phyloP scores from a whole-genome alignment of 2,113 vertebrate species.

The Clarias batrachus region DNA sequence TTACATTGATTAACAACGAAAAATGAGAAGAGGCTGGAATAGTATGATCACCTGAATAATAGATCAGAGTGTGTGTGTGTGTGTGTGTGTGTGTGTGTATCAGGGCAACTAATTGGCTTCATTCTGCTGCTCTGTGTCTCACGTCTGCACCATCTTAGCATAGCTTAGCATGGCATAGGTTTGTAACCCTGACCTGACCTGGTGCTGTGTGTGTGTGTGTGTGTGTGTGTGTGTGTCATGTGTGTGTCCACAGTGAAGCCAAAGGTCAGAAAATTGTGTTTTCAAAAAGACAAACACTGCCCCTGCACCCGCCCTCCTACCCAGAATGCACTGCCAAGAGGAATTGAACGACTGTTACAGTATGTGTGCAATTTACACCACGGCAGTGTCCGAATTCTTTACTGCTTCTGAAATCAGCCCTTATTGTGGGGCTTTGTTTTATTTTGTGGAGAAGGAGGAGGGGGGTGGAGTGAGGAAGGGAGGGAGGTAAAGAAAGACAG shows the following conservation, averaged over 20 bases:
- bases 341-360: neutral
- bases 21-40: too few species aligned
- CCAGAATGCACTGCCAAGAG: neutral
- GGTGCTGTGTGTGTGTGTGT: neutral
- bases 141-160: neutral
- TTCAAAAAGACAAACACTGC: neutral
- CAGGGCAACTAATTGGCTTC: slow-evolving; percentile 1
- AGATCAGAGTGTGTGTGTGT: too few species aligned
- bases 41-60: too few species aligned
- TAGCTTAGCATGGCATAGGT: neutral
- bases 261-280: slow-evolving; percentile 1
- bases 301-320: neutral
- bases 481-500: too few species aligned
- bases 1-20: too few species aligned
- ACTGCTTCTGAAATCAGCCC: neutral
- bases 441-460: too few species aligned
- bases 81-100: neutral
- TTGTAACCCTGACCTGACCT: neutral
- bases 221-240: too few species aligned
- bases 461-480: too few species aligned
- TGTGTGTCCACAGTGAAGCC: neutral
- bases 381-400: neutral
- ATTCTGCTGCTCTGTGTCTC: neutral
- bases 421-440: neutral
- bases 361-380: neutral